Evolutionary conservation across 2,113 vertebrate species (phyloP).

Genomic region (Anthoscopus minutus): DNA sequence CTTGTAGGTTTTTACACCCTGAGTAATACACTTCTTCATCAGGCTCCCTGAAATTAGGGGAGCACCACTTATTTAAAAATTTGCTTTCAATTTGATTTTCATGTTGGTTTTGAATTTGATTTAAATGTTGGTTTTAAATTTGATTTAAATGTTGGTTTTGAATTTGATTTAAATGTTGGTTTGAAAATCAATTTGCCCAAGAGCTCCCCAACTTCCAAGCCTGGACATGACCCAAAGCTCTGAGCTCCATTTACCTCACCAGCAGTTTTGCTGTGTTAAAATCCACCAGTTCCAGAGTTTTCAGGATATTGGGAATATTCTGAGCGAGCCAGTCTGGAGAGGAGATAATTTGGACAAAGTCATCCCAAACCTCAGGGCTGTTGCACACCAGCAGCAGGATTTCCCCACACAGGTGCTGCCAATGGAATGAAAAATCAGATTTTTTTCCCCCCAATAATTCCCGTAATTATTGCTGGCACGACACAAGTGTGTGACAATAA

Average conservation of each 20-base stretch:
- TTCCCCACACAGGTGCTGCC: background rate
- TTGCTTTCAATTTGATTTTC: background rate
- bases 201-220: background rate
- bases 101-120: background rate
- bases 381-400: background rate
- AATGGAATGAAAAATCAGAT: background rate
- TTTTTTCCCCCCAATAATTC: background rate
- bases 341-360: background rate
- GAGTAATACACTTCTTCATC: too few relatives aligned
- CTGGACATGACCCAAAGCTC: background rate
- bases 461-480: background rate
- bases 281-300: background rate
- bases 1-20: background rate
- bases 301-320: background rate
- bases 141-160: background rate
- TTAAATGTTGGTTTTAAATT: fast-evolving
- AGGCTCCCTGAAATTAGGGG: background rate
- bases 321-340: too few relatives aligned
- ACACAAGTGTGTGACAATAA: fast-evolving
- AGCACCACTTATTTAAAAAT: too few relatives aligned
- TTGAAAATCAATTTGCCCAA: background rate
- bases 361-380: background rate
- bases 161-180: too few relatives aligned
- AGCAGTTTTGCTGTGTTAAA: background rate
- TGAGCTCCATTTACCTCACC: background rate